phyloP scores from a whole-genome alignment of 2,113 vertebrate species.

The Notothenia coriiceps region DNA sequence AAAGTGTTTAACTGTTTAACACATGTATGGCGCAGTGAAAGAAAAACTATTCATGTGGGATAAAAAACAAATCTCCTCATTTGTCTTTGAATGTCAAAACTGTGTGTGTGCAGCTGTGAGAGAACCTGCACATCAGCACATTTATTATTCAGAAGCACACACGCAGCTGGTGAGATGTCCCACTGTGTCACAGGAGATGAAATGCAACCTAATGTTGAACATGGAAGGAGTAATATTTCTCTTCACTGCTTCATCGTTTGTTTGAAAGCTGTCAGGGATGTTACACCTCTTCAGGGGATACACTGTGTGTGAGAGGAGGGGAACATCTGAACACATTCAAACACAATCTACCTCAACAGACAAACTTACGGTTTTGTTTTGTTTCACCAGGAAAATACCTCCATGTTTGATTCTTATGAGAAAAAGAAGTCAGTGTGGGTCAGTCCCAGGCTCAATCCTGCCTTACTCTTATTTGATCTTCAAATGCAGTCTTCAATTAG shows the following conservation, averaged over 20 bases:
- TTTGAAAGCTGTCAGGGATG: constrained; percentile 29
- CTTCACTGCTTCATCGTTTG: constrained; percentile 14
- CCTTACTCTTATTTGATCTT: too few relatives aligned
- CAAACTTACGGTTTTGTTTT: not conserved
- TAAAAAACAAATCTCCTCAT: constrained; percentile 22
- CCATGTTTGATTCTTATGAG: too few relatives aligned
- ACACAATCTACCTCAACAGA: not conserved
- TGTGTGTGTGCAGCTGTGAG: constrained; percentile 28
- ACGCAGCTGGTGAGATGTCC: constrained; percentile 55
- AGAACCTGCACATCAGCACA: constrained; percentile 25
- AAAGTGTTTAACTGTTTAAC: constrained; percentile 1
- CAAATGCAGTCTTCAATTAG: not conserved
- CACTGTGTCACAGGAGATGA: constrained; percentile 34
- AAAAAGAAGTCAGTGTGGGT: not conserved
- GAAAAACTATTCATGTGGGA: constrained; percentile 1
- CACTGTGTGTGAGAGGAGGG: not conserved
- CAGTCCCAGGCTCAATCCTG: not conserved
- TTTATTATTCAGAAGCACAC: constrained; percentile 61
- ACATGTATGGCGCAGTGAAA: not conserved
- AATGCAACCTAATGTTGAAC: constrained; percentile 43
- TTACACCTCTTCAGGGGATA: not conserved
- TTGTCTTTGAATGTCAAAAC: constrained; percentile 32
- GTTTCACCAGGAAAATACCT: not conserved
- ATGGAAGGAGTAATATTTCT: constrained; percentile 9
- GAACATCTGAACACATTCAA: constrained; percentile 2